phyloP scores from a whole-genome alignment of 2,888 invertebrate species.

The Drosophila leonis region DNA sequence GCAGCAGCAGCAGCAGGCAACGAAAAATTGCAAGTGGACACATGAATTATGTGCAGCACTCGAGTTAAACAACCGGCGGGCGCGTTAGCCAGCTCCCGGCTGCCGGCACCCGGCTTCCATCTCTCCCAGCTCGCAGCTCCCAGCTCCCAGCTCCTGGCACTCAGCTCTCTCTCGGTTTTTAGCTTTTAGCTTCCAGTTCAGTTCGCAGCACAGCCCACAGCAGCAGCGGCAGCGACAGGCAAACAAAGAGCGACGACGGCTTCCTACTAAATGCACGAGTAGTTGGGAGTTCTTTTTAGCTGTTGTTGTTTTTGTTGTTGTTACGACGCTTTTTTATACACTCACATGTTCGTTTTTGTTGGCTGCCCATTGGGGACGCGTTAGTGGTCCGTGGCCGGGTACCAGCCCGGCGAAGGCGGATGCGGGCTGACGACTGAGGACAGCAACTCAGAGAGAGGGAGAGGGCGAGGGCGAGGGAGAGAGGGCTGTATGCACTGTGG shows the following conservation, averaged over 20 bases:
- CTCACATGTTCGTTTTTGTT: conserved; percentile 72
- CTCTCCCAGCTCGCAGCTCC: conserved; percentile 8
- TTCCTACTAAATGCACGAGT: conserved; percentile 75
- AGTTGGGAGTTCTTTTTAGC: conserved; percentile 52
- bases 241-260: conserved; percentile 67
- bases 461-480: conserved; percentile 5
- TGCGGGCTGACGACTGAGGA: conserved; percentile 50
- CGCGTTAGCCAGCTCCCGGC: conserved; percentile 41
- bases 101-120: conserved; percentile 2
- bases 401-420: conserved; percentile 24
- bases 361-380: conserved; percentile 81
- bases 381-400: conserved; percentile 74
- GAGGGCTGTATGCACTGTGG: conserved; percentile 27
- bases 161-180: conserved; percentile 18
- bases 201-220: conserved; percentile 20
- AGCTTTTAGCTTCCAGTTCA: conserved; percentile 44
- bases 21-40: conserved; percentile 81
- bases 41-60: conserved; percentile 82
- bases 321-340: conserved; percentile 59
- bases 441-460: conserved; percentile 9
- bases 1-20: conserved; percentile 31
- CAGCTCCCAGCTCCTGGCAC: conserved; percentile 1
- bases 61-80: conserved; percentile 80
- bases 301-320: conserved; percentile 34
- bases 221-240: conserved; percentile 37